Evolutionary conservation across 1,140 invertebrate species (phyloP).

Genomic region (Plectrocnemia conspersa): DNA sequence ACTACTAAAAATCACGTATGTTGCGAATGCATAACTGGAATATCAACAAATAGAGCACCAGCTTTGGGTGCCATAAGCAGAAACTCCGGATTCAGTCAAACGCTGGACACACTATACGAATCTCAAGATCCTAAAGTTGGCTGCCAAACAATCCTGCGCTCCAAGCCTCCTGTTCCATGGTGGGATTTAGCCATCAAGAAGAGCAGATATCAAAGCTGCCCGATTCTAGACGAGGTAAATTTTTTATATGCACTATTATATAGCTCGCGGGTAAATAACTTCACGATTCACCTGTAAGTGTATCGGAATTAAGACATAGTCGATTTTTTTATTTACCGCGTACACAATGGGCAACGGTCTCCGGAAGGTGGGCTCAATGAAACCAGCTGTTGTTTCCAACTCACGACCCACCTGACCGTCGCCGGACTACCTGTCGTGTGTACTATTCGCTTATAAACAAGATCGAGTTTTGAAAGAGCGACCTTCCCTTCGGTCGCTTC

Average conservation of each 20-base stretch:
- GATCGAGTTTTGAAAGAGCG: slow-evolving; percentile 18
- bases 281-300: too few species aligned
- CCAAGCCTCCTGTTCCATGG: slow-evolving; percentile 70
- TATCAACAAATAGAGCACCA: slow-evolving; percentile 38
- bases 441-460: slow-evolving; percentile 21
- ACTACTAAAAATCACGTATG: slow-evolving; percentile 47
- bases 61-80: slow-evolving; percentile 4
- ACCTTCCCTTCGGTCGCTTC: slow-evolving; percentile 19
- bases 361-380: slow-evolving; percentile 5
- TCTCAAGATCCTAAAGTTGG: slow-evolving; percentile 57
- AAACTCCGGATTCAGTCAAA: slow-evolving; percentile 38
- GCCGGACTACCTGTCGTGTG: neutral
- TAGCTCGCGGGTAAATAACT: too few species aligned
- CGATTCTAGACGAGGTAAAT: slow-evolving; percentile 58
- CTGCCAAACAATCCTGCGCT: slow-evolving; percentile 57
- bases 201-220: slow-evolving; percentile 66
- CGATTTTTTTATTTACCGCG: neutral
- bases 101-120: slow-evolving; percentile 50
- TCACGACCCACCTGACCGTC: slow-evolving; percentile 3
- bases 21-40: slow-evolving; percentile 50
- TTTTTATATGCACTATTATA: neutral
- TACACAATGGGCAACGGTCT: neutral
- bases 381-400: slow-evolving; percentile 11
- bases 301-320: neutral
- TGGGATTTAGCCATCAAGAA: slow-evolving; percentile 77